Base-by-base conservation (phyloP, 2,797 vertebrate species). In the Malurus leucopterus region DNA sequence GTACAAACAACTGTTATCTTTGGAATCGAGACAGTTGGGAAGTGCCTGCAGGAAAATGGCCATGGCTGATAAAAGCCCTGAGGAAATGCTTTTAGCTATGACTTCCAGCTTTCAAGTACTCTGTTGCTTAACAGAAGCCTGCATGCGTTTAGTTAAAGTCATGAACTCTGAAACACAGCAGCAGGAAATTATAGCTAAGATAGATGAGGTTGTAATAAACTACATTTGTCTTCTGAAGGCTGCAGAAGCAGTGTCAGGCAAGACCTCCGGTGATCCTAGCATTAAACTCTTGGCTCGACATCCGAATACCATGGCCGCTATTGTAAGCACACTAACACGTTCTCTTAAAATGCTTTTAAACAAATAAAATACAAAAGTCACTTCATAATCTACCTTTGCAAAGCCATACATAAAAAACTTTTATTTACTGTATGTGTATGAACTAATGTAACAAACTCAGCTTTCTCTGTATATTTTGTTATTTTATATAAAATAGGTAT, bases 401-500 rank as follows among this genome's bases (percentile, higher is more conserved):
- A 99, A 99, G 99, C 99, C 99, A 99, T 99, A 99, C 98, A 98
- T 98, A 95, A 97, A 96, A 96, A 96, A 84, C 86, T 94, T 97
- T 97, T 97, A 96, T 97, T 97, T 97, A 97, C 97, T 95, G 95
- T 97, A 96, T 96, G 97, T 97, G 97, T 98, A 98, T 97, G 96
- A 98, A 98, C 96, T 98, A 98, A 98, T 98, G 97, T 98, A 98
- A 97, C 96, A 96, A 96, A 98, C 95, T 96, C 97, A 84, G 93
- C 97, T 97, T 98, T 98, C 98, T 98, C 97, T 99, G 97, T 98
- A 99, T 98, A 99, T 98, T 98, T 98, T 99, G 98, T 99, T 97
- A 96, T 97, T 98, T 99, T 98, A 93, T 98, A 97, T 95, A 94
- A 97, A 97, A 98, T 98, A 98, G 98, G 96, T 96, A 96, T 68